A percentile compares a stretch with the other conserved stretches of the same genome.
phyloP scores from a whole-genome alignment of 2,888 invertebrate genomes.

The Cephus pulcher region DNA sequence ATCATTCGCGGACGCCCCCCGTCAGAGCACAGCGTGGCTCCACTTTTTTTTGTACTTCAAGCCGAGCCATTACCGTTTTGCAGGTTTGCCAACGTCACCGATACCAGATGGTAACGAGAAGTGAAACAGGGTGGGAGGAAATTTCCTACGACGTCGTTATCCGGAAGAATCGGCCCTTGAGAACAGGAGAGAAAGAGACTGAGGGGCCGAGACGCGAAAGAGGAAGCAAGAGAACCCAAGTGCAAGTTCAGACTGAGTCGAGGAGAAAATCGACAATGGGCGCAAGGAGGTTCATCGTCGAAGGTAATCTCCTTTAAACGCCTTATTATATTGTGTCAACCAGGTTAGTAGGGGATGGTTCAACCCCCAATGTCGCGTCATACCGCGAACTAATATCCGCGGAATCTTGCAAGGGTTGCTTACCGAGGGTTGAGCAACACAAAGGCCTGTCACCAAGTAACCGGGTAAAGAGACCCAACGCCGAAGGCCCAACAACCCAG shows the following conservation, averaged over 20 bases:
- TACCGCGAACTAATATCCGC: constrained; percentile 21
- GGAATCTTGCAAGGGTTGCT: constrained; percentile 22
- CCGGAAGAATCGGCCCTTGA: background rate
- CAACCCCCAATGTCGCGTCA: constrained; percentile 1
- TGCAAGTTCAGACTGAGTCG: background rate
- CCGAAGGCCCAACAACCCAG: constrained; percentile 5
- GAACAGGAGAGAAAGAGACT: background rate
- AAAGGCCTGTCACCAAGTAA: constrained; percentile 22
- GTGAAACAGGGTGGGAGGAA: background rate
- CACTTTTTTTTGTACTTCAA: background rate
- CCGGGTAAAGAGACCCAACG: constrained; percentile 20
- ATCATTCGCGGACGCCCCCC: background rate
- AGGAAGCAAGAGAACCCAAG: background rate
- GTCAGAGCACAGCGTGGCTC: background rate
- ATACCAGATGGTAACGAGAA: background rate
- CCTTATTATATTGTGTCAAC: constrained; percentile 14
- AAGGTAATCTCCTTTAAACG: constrained; percentile 9
- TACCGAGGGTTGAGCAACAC: constrained; percentile 17
- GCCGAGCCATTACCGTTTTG: background rate
- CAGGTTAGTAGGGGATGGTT: background rate
- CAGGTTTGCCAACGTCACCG: background rate
- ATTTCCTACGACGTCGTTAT: background rate
- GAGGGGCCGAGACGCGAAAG: background rate
- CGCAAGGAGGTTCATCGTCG: constrained; percentile 6
- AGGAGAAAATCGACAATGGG: background rate